phyloP scores from a whole-genome alignment of 2,113 vertebrate species.

The Rhizomys pruinosus region DNA sequence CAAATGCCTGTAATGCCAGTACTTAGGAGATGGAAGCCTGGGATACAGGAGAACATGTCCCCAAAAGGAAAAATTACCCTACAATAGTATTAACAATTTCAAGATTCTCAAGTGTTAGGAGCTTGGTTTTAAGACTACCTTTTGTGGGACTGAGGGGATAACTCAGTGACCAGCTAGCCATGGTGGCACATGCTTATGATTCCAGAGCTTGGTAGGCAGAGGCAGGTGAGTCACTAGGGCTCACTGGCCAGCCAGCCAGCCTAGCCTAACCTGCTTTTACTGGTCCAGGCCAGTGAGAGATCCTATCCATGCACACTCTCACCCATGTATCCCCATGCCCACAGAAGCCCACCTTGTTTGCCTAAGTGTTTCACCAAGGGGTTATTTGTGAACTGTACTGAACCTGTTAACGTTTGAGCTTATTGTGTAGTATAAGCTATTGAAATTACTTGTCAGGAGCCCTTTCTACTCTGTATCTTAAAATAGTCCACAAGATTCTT shows the following conservation, averaged over 20 bases:
- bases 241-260: background rate
- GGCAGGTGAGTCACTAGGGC: background rate
- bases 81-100: too few relatives aligned
- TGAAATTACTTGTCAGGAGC: too few relatives aligned
- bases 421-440: background rate
- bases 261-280: too few relatives aligned
- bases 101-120: too few relatives aligned
- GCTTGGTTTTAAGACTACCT: background rate
- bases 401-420: background rate
- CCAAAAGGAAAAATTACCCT: background rate
- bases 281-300: background rate
- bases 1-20: background rate
- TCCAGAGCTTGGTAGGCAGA: background rate
- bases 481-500: background rate
- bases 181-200: background rate
- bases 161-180: background rate
- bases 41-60: background rate
- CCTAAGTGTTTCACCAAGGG: background rate
- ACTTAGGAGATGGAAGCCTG: background rate
- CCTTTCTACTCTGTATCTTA: too few relatives aligned
- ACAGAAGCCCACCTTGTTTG: background rate
- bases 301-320: background rate
- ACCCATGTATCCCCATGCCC: background rate
- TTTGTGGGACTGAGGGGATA: background rate
- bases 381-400: background rate